Evolutionary conservation across 1,140 invertebrate genomes (phyloP).

Genomic region (Ptiloglossa arizonensis): DNA sequence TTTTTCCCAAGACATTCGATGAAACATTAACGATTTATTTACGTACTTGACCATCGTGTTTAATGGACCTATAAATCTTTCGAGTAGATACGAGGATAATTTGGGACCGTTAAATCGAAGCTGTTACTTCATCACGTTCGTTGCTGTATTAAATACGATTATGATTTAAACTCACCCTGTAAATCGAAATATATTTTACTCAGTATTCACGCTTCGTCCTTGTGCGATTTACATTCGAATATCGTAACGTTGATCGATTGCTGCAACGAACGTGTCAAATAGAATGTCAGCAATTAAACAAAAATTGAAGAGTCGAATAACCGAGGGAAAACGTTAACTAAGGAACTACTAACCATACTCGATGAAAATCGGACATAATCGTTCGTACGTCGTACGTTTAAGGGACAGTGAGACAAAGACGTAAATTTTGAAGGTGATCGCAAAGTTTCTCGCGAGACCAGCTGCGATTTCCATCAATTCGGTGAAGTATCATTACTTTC

Average conservation of each 20-base stretch:
- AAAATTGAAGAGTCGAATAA: not conserved
- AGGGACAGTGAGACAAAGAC: too few species aligned
- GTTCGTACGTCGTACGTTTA: not conserved
- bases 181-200: too few species aligned
- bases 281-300: not conserved
- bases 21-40: not conserved
- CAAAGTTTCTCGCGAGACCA: not conserved
- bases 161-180: too few species aligned
- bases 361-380: not conserved
- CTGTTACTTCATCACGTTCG: too few species aligned
- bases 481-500: conserved; percentile 12
- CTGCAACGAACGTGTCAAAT: not conserved
- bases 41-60: not conserved
- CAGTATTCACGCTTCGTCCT: too few species aligned
- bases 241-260: not conserved
- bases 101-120: not conserved
- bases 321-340: not conserved
- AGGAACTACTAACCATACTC: not conserved
- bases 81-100: not conserved
- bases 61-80: not conserved
- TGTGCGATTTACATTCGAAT: too few species aligned
- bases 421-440: not conserved
- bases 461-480: not conserved
- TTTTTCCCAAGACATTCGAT: not conserved
- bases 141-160: too few species aligned